Evolutionary conservation across 1,140 invertebrate species (phyloP).

Genomic region (Anastatus disparis): DNA sequence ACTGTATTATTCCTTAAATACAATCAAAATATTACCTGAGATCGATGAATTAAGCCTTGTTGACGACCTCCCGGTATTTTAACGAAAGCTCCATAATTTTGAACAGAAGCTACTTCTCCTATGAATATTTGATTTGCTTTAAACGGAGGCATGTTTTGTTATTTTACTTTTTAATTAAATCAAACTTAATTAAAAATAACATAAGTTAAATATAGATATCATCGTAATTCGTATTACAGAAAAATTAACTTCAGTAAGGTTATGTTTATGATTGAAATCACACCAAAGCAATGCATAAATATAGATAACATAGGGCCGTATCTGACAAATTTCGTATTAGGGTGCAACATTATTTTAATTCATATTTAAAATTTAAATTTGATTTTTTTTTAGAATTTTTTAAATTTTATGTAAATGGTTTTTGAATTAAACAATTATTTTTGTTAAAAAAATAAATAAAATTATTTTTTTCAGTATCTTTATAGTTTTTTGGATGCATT

Average conservation of each 20-base stretch:
- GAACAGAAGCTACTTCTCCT: slow-evolving; percentile 59
- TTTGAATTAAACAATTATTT: slow-evolving; percentile 15
- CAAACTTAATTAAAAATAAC: not conserved
- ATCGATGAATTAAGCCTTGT: slow-evolving; percentile 61
- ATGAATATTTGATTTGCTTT: slow-evolving; percentile 59
- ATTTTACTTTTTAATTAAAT: slow-evolving; percentile 7
- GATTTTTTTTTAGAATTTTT: too few species aligned
- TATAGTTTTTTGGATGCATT: slow-evolving; percentile 93
- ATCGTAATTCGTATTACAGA: not conserved
- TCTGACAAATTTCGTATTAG: not conserved
- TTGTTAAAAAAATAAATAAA: too few species aligned
- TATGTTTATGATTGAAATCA: too few species aligned
- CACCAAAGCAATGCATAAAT: too few species aligned
- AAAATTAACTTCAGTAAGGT: slow-evolving; percentile 29
- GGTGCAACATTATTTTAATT: too few species aligned
- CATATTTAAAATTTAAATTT: too few species aligned
- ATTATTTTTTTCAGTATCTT: slow-evolving; percentile 76
- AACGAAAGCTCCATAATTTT: slow-evolving; percentile 66
- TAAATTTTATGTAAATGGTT: too few species aligned
- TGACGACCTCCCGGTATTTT: slow-evolving; percentile 60
- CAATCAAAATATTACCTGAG: slow-evolving; percentile 51
- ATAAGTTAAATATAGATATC: not conserved
- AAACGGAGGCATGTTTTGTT: slow-evolving; percentile 48
- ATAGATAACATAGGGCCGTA: too few species aligned
- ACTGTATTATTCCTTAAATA: not conserved